Conservation (phyloP, 2,888 invertebrate genomes). For the Lasioglossum oenotherae region DNA sequence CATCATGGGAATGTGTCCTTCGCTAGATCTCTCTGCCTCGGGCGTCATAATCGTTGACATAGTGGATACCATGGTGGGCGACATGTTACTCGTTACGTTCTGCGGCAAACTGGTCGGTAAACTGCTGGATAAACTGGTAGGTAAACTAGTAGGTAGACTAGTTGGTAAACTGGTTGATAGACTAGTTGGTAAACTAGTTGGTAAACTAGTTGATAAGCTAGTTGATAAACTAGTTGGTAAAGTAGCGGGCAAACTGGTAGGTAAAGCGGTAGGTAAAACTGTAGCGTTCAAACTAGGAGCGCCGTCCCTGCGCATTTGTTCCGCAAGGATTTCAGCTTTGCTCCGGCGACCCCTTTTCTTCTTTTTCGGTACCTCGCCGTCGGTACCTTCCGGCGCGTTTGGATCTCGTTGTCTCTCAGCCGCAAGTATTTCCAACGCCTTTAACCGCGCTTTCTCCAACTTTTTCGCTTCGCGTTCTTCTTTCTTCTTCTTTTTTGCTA, state of each 20-base stretch:
- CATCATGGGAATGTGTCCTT: constrained; percentile 74
- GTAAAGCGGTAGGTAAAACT: constrained; percentile 39
- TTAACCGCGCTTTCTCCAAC: constrained; percentile 80
- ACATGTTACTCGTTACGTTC: constrained; percentile 51
- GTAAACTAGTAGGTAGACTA: constrained; percentile 11
- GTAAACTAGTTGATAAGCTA: constrained; percentile 5
- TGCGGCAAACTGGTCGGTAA: constrained; percentile 35
- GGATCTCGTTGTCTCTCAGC: constrained; percentile 79
- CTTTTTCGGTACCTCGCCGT: constrained; percentile 81
- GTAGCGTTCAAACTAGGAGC: constrained; percentile 70
- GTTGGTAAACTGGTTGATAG: constrained; percentile 21
- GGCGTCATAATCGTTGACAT: constrained; percentile 67
- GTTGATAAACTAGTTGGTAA: constrained; percentile 19
- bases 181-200: constrained; percentile 30
- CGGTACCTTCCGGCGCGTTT: constrained; percentile 78
- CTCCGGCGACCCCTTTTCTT: constrained; percentile 83
- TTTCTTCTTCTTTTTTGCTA: constrained; percentile 81
- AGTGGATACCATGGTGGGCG: constrained; percentile 65
- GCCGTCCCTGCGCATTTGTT: constrained; percentile 82
- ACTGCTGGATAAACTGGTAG: constrained; percentile 23
- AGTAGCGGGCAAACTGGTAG: constrained; percentile 23
- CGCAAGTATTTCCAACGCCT: constrained; percentile 81
- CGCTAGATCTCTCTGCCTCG: constrained; percentile 65
- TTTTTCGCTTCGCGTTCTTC: constrained; percentile 82
- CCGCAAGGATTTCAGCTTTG: constrained; percentile 82